Percentiles rank a stretch among this genome's conserved stretches.
phyloP scores from a whole-genome alignment of 1,140 invertebrate species.

The Brachionus asplanchnoidis region DNA sequence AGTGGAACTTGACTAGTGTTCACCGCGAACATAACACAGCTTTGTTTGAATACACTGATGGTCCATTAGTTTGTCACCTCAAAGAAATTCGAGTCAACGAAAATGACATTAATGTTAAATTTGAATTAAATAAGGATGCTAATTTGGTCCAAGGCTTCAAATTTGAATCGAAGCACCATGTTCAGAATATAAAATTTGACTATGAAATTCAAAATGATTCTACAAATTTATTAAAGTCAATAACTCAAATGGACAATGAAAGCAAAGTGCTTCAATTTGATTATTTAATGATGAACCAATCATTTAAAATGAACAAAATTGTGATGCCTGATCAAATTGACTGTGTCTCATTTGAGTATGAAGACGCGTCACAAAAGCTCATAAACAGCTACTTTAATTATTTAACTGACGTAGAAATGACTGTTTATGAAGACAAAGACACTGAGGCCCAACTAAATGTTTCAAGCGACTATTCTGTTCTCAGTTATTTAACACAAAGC shows the following conservation, averaged over 20 bases:
- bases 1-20: neutral
- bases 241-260: neutral
- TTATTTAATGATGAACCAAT: neutral
- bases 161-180: neutral
- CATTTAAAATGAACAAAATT: neutral
- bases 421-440: neutral
- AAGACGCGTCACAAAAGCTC: neutral
- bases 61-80: neutral
- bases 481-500: neutral
- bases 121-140: neutral
- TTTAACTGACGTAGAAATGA: neutral
- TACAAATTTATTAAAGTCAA: neutral
- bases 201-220: constrained; percentile 20
- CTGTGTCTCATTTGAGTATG: neutral
- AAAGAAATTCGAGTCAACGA: neutral
- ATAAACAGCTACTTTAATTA: neutral
- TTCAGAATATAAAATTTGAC: neutral
- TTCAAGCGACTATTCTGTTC: neutral
- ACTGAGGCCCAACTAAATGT: neutral
- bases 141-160: neutral
- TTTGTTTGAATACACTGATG: neutral
- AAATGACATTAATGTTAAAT: neutral
- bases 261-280: neutral
- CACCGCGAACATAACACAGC: neutral
- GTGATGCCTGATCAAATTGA: neutral